These are phyloP conservation scores for Pagrus major DNA, from an alignment of 2,113 vertebrate species.

Conservation along the genomic window DNA sequence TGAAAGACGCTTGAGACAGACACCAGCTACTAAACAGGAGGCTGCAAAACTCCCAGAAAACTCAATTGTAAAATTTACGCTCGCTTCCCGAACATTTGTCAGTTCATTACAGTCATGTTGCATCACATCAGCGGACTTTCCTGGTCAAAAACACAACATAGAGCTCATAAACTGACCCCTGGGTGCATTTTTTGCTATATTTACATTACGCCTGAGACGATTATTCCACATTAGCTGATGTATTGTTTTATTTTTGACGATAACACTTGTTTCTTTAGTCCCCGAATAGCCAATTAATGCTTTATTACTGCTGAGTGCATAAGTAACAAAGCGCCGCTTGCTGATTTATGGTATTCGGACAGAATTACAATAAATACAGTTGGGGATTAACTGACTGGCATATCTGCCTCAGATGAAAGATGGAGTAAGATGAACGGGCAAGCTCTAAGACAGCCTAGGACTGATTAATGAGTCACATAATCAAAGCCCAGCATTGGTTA, in stretches of 20 bases:
- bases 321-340: constrained; percentile 42
- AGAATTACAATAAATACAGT: constrained; percentile 52
- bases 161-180: neutral
- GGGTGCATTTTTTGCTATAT: neutral
- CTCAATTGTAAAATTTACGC: neutral
- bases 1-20: constrained; percentile 20
- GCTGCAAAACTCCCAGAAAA: constrained; percentile 8
- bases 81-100: constrained; percentile 21
- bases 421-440: constrained; percentile 13
- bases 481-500: constrained; percentile 53
- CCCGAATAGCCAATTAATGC: constrained; percentile 48
- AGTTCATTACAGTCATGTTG: constrained; percentile 50
- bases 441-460: constrained; percentile 11
- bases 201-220: neutral
- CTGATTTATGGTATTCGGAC: constrained; percentile 43
- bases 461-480: constrained; percentile 60
- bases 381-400: constrained; percentile 32
- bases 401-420: constrained; percentile 30
- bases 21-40: neutral
- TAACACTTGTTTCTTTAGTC: constrained; percentile 50
- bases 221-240: constrained; percentile 34
- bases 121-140: constrained; percentile 20
- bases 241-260: constrained; percentile 13
- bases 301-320: constrained; percentile 48
- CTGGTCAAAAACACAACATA: constrained; percentile 13